Evolutionary conservation across 2,113 vertebrate species (phyloP), one percentile per base, ranked within the genome.

Genomic region (Rousettus leschenaultii): DNA sequence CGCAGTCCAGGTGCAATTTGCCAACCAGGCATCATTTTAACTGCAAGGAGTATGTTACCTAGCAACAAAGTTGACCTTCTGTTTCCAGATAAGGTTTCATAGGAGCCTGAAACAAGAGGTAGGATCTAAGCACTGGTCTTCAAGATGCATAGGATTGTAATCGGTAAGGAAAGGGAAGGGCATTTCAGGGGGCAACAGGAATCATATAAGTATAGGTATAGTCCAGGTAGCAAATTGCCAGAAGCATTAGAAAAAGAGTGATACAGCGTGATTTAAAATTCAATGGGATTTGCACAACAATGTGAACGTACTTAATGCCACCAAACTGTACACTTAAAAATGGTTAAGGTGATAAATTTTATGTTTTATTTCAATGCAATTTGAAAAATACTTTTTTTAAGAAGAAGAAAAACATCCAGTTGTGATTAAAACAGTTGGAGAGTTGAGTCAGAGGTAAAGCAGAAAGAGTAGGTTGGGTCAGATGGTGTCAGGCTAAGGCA

Each of bases 31-130:
- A n/a, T 89, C 68, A 40, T 38, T 95, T 97, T 80, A 77, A n/a
- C 74, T 90, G 13, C 77, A 91, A 95, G 59, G 66, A 87, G 33
- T 89, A 51, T 28, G 83, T 96, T 95, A 70, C 95, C 95, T 97
- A 95, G 95, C 96, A 98, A 96, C 85, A 68, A 28, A 88, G 40
- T 91, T 96, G 89, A 97, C 86, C 88, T 96, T 95, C 91, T 57
- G 40, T 92, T 94, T 91, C 91, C 82, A 78, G 66, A 91, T 73
- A 74, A 78, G 51, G n/a, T 79, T 93, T 97, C 61, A 93, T 68
- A 95, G 45, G 59, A 73, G 28, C 82, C 89, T 94, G 82, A 97
- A 94, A 73, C n/a, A 95, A 84, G 71, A 95, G 30, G 80, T 66
- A 73, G 75, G 33, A 94, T 92, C 28, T 82, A n/a, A 95, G 88